Evolutionary conservation across 2,797 vertebrate genomes (phyloP).

Genomic region (Poeciliopsis gracilis): DNA sequence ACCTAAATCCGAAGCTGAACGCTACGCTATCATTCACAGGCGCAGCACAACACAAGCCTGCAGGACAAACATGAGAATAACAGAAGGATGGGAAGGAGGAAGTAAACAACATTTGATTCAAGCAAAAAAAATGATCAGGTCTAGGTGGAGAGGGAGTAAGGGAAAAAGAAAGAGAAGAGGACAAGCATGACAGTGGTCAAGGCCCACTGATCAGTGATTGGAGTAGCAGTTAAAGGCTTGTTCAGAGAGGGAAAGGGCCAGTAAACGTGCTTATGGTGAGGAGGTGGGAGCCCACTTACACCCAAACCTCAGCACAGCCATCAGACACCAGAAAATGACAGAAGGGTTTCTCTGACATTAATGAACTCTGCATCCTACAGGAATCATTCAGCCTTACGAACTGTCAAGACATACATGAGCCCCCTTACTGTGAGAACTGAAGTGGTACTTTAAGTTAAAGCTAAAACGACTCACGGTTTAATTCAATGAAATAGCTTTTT

Average conservation of each 20-base stretch:
- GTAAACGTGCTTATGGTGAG: constrained; percentile 17
- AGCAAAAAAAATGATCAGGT: constrained; percentile 41
- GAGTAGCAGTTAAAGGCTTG: constrained; percentile 56
- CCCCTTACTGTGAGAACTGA: not conserved
- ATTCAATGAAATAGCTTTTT: not conserved
- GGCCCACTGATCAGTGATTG: constrained; percentile 59
- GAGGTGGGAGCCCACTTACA: constrained; percentile 20
- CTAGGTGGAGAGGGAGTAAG: constrained; percentile 1
- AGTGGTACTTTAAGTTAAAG: constrained; percentile 1
- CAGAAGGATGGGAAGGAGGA: constrained; percentile 13
- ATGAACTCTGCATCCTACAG: constrained; percentile 43
- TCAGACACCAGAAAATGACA: constrained; percentile 28
- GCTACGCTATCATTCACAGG: constrained; percentile 41
- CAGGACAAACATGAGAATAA: constrained; percentile 39
- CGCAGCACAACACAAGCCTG: constrained; percentile 35
- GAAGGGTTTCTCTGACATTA: constrained; percentile 47
- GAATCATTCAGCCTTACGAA: constrained; percentile 47
- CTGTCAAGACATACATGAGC: constrained; percentile 7
- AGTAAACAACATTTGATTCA: constrained; percentile 70
- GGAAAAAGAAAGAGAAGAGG: constrained; percentile 7
- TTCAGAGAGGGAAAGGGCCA: constrained; percentile 29
- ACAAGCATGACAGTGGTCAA: constrained; percentile 50
- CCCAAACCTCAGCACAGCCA: constrained; percentile 40
- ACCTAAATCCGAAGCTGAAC: constrained; percentile 63
- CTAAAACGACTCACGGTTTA: not conserved